Base-by-base conservation (phyloP, 2,113 vertebrate species). In the Mirounga angustirostris region DNA sequence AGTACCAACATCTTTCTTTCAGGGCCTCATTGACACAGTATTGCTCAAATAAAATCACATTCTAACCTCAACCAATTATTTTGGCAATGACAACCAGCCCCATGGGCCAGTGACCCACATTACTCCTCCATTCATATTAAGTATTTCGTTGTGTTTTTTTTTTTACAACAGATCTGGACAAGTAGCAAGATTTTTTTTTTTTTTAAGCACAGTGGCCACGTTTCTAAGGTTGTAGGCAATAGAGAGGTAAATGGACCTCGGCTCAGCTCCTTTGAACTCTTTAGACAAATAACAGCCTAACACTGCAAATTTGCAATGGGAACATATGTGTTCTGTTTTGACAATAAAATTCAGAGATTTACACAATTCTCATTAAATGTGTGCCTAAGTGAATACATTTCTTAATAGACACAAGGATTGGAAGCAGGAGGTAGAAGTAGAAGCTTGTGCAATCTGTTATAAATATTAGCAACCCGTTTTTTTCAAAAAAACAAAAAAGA, bases 311-410 rank as follows among this genome's bases (percentile, higher is more conserved):
- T 22, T 52, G 54, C 86, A 16, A 52, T 56, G 15, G 69, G 78
- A 33, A 59, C 26, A 14, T 33, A 28, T 67, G 24, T 81, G 86
- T 90, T 83, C 73, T 93, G 46, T 59, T 95, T 89, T 96, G 40
- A 84, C 19, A 79, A 4, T 79, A 79, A 67, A 69, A 87, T 61
- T 74, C 26, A 82, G 54, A 56, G 28, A 56, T 67, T 59, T 86
- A 54, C 28, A 28, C 40, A 56, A 40, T 28, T 79, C 33, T 89
- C 74, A 67, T 59, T 28, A 92, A 94, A 28, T 50, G 5, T 79
- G 28, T 54, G 24, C 26, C 43, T 19, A 40, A 58, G 26, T 71
- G 84, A 96, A 81, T 80, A 46, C 24, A 15, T 89, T 89, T 92
- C 81, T 96, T 84, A 76, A 61, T 52, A 26, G 78, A 54, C 22